Percentiles rank a stretch among this genome's conserved stretches.
Evolutionary conservation across 2,888 invertebrate genomes (phyloP).

Genomic region (Machimus atricapillus): DNA sequence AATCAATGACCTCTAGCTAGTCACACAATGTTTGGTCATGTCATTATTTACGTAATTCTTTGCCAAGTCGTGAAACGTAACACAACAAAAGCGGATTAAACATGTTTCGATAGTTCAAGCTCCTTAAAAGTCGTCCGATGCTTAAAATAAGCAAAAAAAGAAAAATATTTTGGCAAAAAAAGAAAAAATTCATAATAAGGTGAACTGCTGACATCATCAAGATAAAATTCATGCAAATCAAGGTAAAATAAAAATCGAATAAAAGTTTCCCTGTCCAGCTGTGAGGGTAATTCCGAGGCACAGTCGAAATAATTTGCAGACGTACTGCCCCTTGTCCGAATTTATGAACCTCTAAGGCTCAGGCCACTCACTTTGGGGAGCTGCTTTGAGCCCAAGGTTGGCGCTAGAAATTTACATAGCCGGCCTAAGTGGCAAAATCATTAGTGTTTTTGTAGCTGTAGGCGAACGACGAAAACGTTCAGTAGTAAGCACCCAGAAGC

Average conservation of each 20-base stretch:
- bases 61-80: neutral
- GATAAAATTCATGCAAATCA: neutral
- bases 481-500: conserved; percentile 4
- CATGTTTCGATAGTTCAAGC: neutral
- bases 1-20: neutral
- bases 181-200: neutral
- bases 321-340: neutral
- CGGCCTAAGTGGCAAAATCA: conserved; percentile 17
- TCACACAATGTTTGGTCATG: neutral
- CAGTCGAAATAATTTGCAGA: neutral
- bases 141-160: neutral
- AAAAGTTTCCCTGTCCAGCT: neutral
- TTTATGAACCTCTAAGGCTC: neutral
- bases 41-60: neutral
- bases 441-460: neutral
- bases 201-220: neutral
- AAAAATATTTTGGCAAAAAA: neutral
- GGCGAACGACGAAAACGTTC: neutral
- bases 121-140: neutral
- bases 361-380: neutral
- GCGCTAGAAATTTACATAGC: conserved; percentile 12
- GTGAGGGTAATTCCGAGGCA: neutral
- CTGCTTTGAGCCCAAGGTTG: conserved; percentile 12
- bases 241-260: neutral
- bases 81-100: neutral